Conservation (phyloP, 2,113 vertebrate genomes). For the Dipodomys spectabilis region DNA sequence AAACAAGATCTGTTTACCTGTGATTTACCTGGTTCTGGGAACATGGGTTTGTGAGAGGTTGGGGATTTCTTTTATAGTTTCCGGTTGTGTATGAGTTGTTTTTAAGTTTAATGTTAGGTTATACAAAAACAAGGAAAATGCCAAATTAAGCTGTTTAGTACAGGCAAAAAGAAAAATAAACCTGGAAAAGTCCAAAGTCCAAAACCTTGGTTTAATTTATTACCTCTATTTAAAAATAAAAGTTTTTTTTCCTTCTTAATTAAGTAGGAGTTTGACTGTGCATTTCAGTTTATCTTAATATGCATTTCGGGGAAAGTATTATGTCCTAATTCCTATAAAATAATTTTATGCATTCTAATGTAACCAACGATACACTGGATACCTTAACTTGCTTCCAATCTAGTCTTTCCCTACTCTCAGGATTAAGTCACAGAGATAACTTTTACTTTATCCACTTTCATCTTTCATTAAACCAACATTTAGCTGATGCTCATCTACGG, state of each 20-base stretch:
- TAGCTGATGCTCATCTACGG: neutral
- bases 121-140: conserved; percentile 23
- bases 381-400: neutral
- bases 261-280: neutral
- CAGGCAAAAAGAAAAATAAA: neutral
- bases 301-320: neutral
- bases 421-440: neutral
- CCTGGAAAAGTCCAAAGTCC: neutral
- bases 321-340: conserved; percentile 17
- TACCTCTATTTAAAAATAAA: neutral
- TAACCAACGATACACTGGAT: neutral
- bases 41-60: neutral
- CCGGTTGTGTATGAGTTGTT: neutral
- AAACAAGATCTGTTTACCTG: neutral
- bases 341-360: neutral
- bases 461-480: neutral
- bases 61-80: neutral
- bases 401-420: neutral
- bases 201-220: neutral
- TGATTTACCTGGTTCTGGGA: neutral
- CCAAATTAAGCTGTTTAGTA: neutral
- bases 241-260: too few species aligned
- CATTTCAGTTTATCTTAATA: neutral
- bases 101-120: neutral
- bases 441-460: neutral